These are phyloP conservation scores for Ascaphus truei DNA, from an alignment of 2,113 vertebrate genomes.

Conservation along the genomic window DNA sequence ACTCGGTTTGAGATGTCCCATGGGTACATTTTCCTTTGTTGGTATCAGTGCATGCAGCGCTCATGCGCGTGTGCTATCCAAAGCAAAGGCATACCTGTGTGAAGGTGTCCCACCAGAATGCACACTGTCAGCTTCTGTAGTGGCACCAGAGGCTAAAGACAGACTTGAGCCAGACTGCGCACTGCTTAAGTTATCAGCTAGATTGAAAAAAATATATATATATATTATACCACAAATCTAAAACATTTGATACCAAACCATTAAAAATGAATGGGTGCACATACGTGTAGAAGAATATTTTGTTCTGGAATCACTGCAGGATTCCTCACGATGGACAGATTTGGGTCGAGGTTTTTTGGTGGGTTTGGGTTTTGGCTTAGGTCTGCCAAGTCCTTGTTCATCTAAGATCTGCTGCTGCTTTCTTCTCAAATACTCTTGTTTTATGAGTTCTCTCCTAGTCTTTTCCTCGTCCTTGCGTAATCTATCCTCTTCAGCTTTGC, in stretches of 20 bases:
- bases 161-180: conserved; percentile 89
- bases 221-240: not conserved
- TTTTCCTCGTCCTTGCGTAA: conserved; percentile 94
- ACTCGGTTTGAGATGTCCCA: not conserved
- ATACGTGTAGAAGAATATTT: conserved; percentile 81
- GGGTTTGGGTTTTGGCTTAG: conserved; percentile 73
- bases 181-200: conserved; percentile 81
- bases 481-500: conserved; percentile 90
- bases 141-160: conserved; percentile 81
- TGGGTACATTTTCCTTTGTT: not conserved
- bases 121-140: conserved; percentile 83
- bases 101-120: conserved; percentile 79
- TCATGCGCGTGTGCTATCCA: not conserved
- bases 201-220: not conserved
- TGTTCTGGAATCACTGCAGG: conserved; percentile 67
- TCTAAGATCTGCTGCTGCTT: conserved; percentile 92
- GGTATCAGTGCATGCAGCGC: too few relatives aligned
- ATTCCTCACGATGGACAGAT: conserved; percentile 82
- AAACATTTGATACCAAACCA: not conserved
- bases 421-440: conserved; percentile 87
- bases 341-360: conserved; percentile 78
- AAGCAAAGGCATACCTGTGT: conserved; percentile 64
- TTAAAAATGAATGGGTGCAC: conserved; percentile 1
- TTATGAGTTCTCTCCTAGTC: conserved; percentile 87
- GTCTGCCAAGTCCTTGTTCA: conserved; percentile 83